Base-by-base conservation (phyloP, 2,113 vertebrate species). In the Sapayoa aenigma region DNA sequence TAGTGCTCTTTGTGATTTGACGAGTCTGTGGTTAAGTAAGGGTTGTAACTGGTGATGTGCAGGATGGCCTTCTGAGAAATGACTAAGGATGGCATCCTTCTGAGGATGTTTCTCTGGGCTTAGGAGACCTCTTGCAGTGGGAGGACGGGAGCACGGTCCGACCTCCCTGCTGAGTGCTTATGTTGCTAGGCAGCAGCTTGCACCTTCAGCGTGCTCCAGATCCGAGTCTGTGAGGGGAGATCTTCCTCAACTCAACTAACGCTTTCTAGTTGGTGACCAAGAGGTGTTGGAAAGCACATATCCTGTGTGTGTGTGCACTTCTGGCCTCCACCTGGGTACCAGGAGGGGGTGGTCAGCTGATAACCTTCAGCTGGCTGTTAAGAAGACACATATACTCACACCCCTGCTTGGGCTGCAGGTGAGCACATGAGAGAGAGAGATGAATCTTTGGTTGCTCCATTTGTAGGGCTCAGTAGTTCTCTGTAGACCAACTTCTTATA, bases 161-260 rank as follows among this genome's bases (percentile, higher is more conserved):
- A 75, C 71, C 63, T 90, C 74, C 71, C 67, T 14, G 42, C 74
- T 18, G 77, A 78, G 58, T 5, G 9, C 56, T 47, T 20, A 42
- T 81, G 96, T 95, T 92, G 87, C 93, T 92, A 96, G 35, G 89
- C 87, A 95, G 91, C 95, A 79, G 58, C 84, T 76, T 83, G 53
- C n/a, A 89, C 91, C 93, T 94, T 62, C 68, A 46, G 59, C 1
- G 0, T 62, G 74, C 69, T 91, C 79, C 56, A 58, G 65, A 74
- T 87, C 52, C 3, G 1, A 65, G 37, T 14, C 50, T 78, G 73
- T 0, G 2, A 91, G 55, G 69, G 53, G 71, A 82, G 49, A 89
- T 87, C 78, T 76, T 52, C 41, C 28, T 56, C 67, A 69, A 14
- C 22, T 15, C 22, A 79, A 14, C 19, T 46, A 11, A 65, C 49